Conservation (phyloP, 2,113 vertebrate genomes). For the Strix aluco region DNA sequence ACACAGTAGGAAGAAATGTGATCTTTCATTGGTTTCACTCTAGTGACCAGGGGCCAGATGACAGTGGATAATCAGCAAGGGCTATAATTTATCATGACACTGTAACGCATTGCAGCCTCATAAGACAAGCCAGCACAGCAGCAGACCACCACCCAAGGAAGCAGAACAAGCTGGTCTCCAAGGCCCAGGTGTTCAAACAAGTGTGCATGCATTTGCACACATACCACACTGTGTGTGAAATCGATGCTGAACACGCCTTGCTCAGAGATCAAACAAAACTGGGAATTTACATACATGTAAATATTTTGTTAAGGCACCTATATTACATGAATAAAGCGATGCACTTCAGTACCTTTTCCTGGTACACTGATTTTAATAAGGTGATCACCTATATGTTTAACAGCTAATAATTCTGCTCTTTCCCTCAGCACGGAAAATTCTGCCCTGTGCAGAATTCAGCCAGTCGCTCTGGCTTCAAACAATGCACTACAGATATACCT, state of each 20-base stretch:
- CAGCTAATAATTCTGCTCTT: constrained; percentile 7
- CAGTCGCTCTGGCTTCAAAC: background rate
- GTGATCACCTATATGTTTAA: background rate
- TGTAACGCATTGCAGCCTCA: background rate
- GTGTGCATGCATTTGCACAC: background rate
- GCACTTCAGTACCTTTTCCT: background rate
- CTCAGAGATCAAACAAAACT: background rate
- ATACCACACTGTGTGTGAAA: fast-evolving
- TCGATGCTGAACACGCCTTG: background rate
- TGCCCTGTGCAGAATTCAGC: background rate
- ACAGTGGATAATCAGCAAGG: constrained; percentile 33
- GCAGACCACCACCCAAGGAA: background rate
- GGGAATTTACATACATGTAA: background rate
- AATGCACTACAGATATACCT: background rate
- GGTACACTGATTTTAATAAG: background rate
- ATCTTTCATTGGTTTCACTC: constrained; percentile 37
- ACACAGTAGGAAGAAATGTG: constrained; percentile 33
- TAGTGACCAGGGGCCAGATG: background rate
- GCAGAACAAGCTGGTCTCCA: background rate
- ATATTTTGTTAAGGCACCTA: background rate
- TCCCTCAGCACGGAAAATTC: background rate
- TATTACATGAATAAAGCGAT: background rate
- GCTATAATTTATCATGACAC: constrained; percentile 28
- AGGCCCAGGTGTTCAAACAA: background rate
- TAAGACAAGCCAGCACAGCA: background rate